A percentile compares a stretch with the other conserved stretches of the same genome.
Evolutionary conservation across 2,113 vertebrate genomes (phyloP).

Genomic region (Corythornis madagascariensis): DNA sequence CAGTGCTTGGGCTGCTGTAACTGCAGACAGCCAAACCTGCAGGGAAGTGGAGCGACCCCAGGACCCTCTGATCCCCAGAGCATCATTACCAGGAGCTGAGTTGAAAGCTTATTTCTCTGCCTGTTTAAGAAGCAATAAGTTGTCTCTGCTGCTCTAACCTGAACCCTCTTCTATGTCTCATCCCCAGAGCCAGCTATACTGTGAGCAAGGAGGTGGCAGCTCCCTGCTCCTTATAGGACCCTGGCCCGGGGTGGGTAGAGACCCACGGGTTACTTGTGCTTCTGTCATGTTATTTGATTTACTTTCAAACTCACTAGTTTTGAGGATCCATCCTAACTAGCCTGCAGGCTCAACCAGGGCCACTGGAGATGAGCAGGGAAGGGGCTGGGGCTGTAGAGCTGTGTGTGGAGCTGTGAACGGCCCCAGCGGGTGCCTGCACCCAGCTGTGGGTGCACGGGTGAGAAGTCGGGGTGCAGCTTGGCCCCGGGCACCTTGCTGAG

Average conservation of each 20-base stretch:
- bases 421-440: not conserved
- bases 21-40: rapidly evolving
- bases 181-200: rapidly evolving
- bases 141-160: not conserved
- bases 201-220: not conserved
- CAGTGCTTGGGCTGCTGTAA: not conserved
- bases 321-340: not conserved
- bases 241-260: no score
- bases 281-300: not conserved
- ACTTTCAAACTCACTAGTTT: not conserved
- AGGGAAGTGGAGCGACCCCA: rapidly evolving
- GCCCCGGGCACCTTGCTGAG: not conserved
- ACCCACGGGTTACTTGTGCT: not conserved
- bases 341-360: not conserved
- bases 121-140: not conserved
- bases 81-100: not conserved
- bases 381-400: not conserved
- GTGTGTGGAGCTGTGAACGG: rapidly evolving
- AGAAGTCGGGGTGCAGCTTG: not conserved
- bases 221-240: not conserved
- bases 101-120: not conserved
- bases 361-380: not conserved
- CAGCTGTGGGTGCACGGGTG: not conserved
- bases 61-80: not conserved
- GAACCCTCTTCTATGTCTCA: rapidly evolving